Evolutionary conservation across 2,797 vertebrate species (phyloP).

Genomic region (Diceros bicornis): DNA sequence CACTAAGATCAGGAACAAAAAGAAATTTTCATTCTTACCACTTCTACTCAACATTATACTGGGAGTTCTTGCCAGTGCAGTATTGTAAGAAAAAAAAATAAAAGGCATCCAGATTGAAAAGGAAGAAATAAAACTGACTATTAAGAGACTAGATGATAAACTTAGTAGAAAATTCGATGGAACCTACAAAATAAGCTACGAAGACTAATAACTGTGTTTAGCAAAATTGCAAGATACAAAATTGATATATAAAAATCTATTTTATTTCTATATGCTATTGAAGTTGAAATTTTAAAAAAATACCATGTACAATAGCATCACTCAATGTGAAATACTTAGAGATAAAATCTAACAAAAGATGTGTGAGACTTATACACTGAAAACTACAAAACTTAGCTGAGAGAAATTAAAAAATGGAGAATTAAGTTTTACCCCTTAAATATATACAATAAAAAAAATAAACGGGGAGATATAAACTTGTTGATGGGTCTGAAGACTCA

Average conservation of each 20-base stretch:
- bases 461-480: not conserved
- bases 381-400: not conserved
- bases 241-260: not conserved
- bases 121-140: not conserved
- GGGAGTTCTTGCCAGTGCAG: not conserved
- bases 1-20: not conserved
- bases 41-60: not conserved
- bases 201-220: not conserved
- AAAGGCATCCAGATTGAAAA: not conserved
- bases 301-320: not conserved
- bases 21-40: not conserved
- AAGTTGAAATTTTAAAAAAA: not conserved
- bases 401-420: not conserved
- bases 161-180: not conserved
- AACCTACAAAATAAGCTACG: not conserved
- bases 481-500: not conserved
- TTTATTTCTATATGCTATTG: not conserved
- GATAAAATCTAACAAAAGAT: not conserved
- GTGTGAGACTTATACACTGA: not conserved
- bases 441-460: not conserved
- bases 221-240: not conserved
- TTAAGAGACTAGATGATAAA: not conserved
- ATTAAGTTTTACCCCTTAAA: not conserved
- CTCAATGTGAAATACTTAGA: not conserved
- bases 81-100: not conserved